A percentile compares a stretch with the other conserved stretches of the same genome.
Evolutionary conservation across 1,140 invertebrate species (phyloP).

Genomic region (Drosophila ohnishii): DNA sequence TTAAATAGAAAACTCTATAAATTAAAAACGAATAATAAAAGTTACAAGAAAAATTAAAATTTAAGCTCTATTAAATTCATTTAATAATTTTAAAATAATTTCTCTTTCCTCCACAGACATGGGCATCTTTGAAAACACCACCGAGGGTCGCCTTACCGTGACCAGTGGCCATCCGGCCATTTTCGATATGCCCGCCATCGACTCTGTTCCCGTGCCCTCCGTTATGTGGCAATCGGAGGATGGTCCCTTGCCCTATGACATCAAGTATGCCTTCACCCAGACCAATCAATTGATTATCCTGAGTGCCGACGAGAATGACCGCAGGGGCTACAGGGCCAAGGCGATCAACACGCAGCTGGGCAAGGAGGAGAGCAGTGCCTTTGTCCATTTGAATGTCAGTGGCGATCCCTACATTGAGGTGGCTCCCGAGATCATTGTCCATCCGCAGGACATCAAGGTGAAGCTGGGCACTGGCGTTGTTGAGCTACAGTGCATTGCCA

Average conservation of each 20-base stretch:
- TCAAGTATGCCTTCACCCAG: conserved; percentile 90
- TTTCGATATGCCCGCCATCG: conserved; percentile 90
- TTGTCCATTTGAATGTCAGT: conserved; percentile 88
- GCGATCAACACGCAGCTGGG: conserved; percentile 94
- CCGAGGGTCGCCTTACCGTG: conserved; percentile 87
- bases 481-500: conserved; percentile 95
- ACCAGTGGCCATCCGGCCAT: conserved; percentile 91
- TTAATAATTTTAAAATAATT: too few relatives aligned
- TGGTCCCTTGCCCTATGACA: conserved; percentile 88
- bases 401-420: conserved; percentile 89
- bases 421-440: conserved; percentile 91
- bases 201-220: conserved; percentile 91
- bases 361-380: conserved; percentile 93
- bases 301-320: conserved; percentile 88
- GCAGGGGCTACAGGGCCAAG: conserved; percentile 90
- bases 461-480: conserved; percentile 90
- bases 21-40: too few relatives aligned
- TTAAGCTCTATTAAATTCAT: not conserved
- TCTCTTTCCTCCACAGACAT: conserved; percentile 86
- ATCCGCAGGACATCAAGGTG: conserved; percentile 90
- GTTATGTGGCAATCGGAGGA: conserved; percentile 93
- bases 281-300: conserved; percentile 92
- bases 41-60: not conserved
- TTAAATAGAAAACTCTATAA: not conserved
- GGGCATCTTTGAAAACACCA: conserved; percentile 89